phyloP scores from a whole-genome alignment of 2,888 invertebrate species.

The Thumatha senex region DNA sequence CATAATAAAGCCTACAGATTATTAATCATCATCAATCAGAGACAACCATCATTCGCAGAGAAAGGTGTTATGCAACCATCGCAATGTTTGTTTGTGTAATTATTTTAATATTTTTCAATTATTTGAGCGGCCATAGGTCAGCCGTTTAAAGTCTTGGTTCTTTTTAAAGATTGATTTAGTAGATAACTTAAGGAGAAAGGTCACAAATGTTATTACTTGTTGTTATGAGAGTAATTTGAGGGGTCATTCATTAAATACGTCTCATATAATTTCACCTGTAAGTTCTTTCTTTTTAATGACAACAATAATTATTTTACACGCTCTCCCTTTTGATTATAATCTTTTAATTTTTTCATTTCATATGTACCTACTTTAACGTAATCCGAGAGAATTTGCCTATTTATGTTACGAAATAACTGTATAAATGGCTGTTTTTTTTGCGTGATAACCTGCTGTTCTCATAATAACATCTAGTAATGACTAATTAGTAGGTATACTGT shows the following conservation, averaged over 20 bases:
- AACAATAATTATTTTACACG: no score
- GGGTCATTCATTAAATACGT: no score
- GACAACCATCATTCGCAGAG: constrained; percentile 17
- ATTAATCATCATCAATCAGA: constrained; percentile 45
- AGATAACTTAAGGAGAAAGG: background rate
- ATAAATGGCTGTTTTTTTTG: no score
- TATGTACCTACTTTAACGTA: no score
- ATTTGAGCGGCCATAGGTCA: constrained; percentile 33
- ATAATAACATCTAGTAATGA: no score
- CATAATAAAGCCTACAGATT: constrained; percentile 27
- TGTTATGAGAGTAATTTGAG: background rate
- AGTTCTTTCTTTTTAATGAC: no score
- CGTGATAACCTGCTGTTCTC: no score
- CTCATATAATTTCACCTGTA: background rate
- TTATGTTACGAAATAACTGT: no score
- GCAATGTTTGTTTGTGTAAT: constrained; percentile 27
- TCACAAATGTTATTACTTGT: background rate
- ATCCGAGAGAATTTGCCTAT: no score
- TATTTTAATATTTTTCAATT: constrained; percentile 33
- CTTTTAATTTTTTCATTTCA: no score
- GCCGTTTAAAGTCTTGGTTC: constrained; percentile 20
- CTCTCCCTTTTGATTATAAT: no score
- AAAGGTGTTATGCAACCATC: constrained; percentile 36
- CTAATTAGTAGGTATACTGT: no score
- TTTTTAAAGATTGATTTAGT: constrained; percentile 11